Base-by-base conservation (phyloP, 2,113 vertebrate species). In the Notarius lentiginosus region DNA sequence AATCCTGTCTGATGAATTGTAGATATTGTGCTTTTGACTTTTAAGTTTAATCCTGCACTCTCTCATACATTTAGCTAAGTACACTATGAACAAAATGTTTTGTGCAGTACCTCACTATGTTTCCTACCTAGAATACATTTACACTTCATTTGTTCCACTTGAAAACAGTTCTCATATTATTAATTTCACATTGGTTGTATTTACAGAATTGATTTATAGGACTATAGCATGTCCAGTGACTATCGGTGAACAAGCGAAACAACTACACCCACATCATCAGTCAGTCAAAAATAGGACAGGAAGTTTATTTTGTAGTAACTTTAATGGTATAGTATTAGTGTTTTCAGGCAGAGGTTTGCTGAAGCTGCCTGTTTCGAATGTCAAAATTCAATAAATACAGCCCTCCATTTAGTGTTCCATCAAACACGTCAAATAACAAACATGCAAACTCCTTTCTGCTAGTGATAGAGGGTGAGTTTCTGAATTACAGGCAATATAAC, bases 71-170 rank as follows among this genome's bases (percentile, higher is more conserved):
- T 58, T 27, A 47, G 18, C 63, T 47, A 53, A 86, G 22, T 81
- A 18, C 27, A 53, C 30, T 68, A 27, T 24, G 1, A 27, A 41
- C 12, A 34, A 65, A 56, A 58, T 56, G 49, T 1, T 15, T 18
- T 9, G 2, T 53, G 8, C 2, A 53, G 17, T 7, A 65, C 73
- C 20, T 17, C 55, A 47, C 34, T 17, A 12, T 20, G 83, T 91
- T 88, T 86, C 82, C 85, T 75, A 73, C 53, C 17, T n/a, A 18
- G 4, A 53, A 51, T 70, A 5, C n/a, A 87, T 60, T 81, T 47
- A 18, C 18, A 55, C 24, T 41, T 61, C 7, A 70, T 68, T 34
- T 41, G n/a, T 51, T 84, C 41, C 58, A 72, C 12, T n/a, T 24
- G 5, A 66, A 41, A 76, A 79, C 34, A 72, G 41, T 24, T 41